A percentile compares a stretch with the other conserved stretches of the same genome.
phyloP scores from a whole-genome alignment of 2,888 invertebrate species.

The Melanophora roralis region DNA sequence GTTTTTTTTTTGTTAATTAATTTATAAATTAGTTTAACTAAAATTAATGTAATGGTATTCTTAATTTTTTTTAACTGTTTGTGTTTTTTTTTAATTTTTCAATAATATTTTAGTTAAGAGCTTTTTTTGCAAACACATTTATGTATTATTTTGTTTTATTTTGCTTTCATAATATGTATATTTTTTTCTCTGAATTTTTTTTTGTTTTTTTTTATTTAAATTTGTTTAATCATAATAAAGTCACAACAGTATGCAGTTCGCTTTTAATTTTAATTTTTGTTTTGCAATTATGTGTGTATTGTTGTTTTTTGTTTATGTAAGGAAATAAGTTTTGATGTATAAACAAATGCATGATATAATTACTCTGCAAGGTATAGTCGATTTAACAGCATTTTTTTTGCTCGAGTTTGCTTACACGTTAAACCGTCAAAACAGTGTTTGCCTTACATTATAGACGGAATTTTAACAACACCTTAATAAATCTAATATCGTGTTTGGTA shows the following conservation, averaged over 20 bases:
- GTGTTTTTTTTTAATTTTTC: constrained; percentile 43
- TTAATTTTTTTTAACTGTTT: constrained; percentile 53
- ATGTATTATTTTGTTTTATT: constrained; percentile 49
- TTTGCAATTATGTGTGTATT: constrained; percentile 35
- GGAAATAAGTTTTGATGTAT: constrained; percentile 41
- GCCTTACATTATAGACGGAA: too few species aligned
- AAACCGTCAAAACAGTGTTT: too few species aligned
- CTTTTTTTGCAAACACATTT: constrained; percentile 59
- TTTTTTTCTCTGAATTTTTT: background rate
- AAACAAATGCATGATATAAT: too few species aligned
- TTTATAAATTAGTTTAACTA: constrained; percentile 60
- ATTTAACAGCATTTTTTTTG: too few species aligned
- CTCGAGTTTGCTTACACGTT: too few species aligned
- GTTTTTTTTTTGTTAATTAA: constrained; percentile 22
- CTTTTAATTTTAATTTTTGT: constrained; percentile 42
- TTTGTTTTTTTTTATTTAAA: constrained; percentile 40
- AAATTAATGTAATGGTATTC: constrained; percentile 57
- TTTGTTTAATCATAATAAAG: constrained; percentile 63
- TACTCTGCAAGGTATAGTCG: too few species aligned
- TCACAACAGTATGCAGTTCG: constrained; percentile 67
- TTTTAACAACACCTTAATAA: too few species aligned
- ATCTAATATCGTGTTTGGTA: too few species aligned
- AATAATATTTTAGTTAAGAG: constrained; percentile 51
- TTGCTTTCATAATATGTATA: constrained; percentile 39
- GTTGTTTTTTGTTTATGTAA: constrained; percentile 39